A percentile compares a stretch with the other conserved stretches of the same genome.
These are phyloP conservation scores for Python bivittatus DNA, from an alignment of 2,113 vertebrate genomes.

Conservation along the genomic window DNA sequence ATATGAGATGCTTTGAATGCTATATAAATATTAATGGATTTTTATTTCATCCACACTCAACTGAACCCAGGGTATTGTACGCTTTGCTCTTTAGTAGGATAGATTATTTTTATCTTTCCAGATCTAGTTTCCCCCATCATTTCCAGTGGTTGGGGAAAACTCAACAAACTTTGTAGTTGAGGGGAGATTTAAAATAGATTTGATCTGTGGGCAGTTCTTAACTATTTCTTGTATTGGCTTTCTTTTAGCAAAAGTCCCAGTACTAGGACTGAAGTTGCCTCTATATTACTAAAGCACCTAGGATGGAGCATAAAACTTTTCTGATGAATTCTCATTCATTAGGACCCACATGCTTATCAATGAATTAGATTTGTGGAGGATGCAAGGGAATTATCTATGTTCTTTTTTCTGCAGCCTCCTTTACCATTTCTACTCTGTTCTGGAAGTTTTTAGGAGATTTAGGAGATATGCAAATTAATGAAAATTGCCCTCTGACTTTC, in stretches of 20 bases:
- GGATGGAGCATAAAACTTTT: not conserved
- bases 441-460: not conserved
- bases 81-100: not conserved
- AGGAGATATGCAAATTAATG: not conserved
- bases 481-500: not conserved
- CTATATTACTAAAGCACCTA: not conserved
- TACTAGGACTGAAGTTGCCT: not conserved
- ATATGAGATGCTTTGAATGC: not conserved
- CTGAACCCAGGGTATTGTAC: not conserved
- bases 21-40: not conserved
- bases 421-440: not conserved
- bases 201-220: not conserved
- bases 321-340: not conserved
- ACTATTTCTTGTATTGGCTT: not conserved
- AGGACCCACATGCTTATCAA: not conserved
- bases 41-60: not conserved
- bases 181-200: not conserved
- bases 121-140: not conserved
- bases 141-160: not conserved
- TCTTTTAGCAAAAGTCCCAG: not conserved
- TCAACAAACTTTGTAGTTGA: not conserved
- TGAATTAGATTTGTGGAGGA: not conserved
- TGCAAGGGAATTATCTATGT: not conserved
- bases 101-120: no score
- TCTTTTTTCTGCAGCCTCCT: not conserved